Base-by-base conservation (phyloP, 1,140 invertebrate genomes). In the Calephelis nemesis region DNA sequence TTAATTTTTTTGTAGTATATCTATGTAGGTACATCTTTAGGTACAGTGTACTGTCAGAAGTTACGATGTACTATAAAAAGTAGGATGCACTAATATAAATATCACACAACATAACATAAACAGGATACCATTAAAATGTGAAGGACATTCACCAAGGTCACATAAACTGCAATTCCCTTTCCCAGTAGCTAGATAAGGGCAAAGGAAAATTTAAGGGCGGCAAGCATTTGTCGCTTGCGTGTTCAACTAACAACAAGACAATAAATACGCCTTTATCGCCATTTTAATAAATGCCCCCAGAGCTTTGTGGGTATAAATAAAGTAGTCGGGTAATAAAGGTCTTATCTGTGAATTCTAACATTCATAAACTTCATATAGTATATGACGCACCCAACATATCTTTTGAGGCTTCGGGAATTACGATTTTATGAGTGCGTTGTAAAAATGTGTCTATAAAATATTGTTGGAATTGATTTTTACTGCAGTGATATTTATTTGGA, bases 201-300 rank as follows among this genome's bases (percentile, higher is more conserved):
- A 39, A 54, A 19, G 52, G 54, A 39, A 71, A 54, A 71, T 72
- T 71, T 65, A 68, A 73, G 69, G 54, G 67, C 60, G 58, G 50
- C 63, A 67, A 69, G 71, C 65, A 73, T 39, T 76, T 76, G 69
- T 75, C 69, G 74, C 52, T 86, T 69, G 85, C 86, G 84, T 87
- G 86, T 74, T 79, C 71, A 74, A 78, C 75, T 73, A 83, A 82
- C 78, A 78, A 72, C 70, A 74, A 82, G 81, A 87, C 85, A 86
- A 87, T 87, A 89, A 89, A 89, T 87, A 86, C 77, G 71, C 75
- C 79, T 83, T 87, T 89, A 89, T 89, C 84, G 81, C 87, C 76
- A 83, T 86, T 87, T 88, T 89, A 89, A 87, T 89, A 89, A 86
- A 89, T 87, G 82, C 78, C 73, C 78, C 70, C 69, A 81, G 80